Evolutionary conservation across 2,888 invertebrate genomes (phyloP), one percentile per base, ranked within the genome.

Genomic region (Lasioglossum villosulum): DNA sequence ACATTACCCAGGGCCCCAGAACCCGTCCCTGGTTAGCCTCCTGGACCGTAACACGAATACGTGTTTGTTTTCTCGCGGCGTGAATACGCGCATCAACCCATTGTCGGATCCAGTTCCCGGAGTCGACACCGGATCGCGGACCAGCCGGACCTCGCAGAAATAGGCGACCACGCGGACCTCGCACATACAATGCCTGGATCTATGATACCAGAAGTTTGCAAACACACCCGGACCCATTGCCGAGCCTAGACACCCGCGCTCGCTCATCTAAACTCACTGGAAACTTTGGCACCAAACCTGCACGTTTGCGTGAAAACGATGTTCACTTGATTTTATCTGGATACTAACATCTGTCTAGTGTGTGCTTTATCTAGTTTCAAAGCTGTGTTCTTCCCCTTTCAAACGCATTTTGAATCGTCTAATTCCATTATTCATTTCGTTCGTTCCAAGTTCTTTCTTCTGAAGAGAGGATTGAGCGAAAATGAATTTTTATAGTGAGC

Each of bases 41-140:
- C 75, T 66, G 89, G 74, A n/a, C 82, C 70, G 83, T 82, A 80
- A 89, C 66, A 82, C 80, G 80, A 82, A 79, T 82, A 79, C 86
- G 83, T 66, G 88, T 84, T 89, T 87, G 83, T 87, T 89, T 88
- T 88, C 89, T 89, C 83, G 89, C 83, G 82, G 77, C 83, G 80
- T 42, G 80, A 84, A 83, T 83, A 75, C 86, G 81, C 71, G 73
- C 86, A 74, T 81, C 79, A 70, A 23, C 37, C 34, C 82, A 83
- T 84, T 42, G 83, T 81, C 82, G 88, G 84, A 88, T 86, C 84
- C 86, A 71, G 83, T 77, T 86, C 66, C 59, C 73, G 59, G 75
- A 80, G 86, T 83, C 82, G 78, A 80, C 78, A 75, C 75, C 72
- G 48, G 72, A 42, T 30, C 48, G 78, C 39, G n/a, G 73, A 19